Evolutionary conservation across 2,888 invertebrate species (phyloP).

Genomic region (Chelonus formosanus): DNA sequence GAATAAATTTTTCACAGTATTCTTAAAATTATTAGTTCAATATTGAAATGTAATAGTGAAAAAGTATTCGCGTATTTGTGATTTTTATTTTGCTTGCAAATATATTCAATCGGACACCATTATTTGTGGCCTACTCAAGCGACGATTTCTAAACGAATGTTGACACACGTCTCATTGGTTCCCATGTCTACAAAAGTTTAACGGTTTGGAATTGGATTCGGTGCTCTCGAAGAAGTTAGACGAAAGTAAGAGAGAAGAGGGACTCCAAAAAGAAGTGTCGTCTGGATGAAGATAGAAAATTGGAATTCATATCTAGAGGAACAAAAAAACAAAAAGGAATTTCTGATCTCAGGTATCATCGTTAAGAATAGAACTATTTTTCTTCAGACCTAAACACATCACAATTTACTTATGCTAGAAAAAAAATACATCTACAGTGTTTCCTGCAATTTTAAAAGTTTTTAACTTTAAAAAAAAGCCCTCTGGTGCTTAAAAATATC

Average conservation of each 20-base stretch:
- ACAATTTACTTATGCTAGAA: too few species aligned
- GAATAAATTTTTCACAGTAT: background rate
- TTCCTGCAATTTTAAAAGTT: too few species aligned
- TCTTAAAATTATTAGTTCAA: too few species aligned
- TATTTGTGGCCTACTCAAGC: conserved; percentile 11
- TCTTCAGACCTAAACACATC: too few species aligned
- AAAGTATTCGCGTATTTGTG: too few species aligned
- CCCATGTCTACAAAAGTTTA: conserved; percentile 36
- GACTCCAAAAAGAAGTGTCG: conserved; percentile 35
- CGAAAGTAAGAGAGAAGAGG: conserved; percentile 28
- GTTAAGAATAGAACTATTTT: too few species aligned
- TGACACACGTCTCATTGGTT: conserved; percentile 45
- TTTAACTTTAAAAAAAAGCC: too few species aligned
- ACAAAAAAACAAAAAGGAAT: too few species aligned
- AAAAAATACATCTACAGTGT: too few species aligned
- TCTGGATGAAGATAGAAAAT: conserved; percentile 47
- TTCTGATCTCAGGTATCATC: too few species aligned
- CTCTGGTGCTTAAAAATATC: too few species aligned
- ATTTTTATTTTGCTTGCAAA: background rate
- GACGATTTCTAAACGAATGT: conserved; percentile 26
- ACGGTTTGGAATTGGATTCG: conserved; percentile 50
- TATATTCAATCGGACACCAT: conserved; percentile 10
- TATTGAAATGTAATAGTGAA: too few species aligned
- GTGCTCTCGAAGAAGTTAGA: conserved; percentile 28
- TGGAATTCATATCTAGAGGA: conserved; percentile 44